Evolutionary conservation across 2,797 vertebrate species (phyloP), one percentile per base, ranked within the genome.

Genomic region (Sitta carolinensis): DNA sequence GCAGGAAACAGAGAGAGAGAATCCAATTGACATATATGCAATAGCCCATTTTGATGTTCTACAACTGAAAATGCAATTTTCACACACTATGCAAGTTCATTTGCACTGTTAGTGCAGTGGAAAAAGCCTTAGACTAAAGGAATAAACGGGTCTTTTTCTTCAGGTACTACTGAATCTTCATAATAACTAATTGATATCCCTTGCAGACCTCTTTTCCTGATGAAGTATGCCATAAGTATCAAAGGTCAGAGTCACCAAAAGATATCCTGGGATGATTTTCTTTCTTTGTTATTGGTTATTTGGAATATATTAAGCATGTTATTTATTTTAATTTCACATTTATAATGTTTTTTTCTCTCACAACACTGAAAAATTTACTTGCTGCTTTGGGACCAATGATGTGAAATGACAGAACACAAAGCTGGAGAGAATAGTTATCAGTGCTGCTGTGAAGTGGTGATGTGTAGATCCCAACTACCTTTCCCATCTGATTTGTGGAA

Each of bases 51-150:
- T 79, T 84, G 43, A 25, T 57, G 11, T 42, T 79, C 63, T 54
- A 14, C 70, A 79, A 85, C 42, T 83, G 61, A 18, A 95, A 90
- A 92, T 80, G 27, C 9, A 70, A 47, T 87, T 94, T 90, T 80
- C 78, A 95, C 50, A 58, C 42, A 42, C 45, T 40, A 2, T 36
- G 11, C 74, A 87, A 58, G 50, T 51, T 74, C 70, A 90, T 94
- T 90, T 94, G 48, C 68, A 70, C 57, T 74, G 10, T 66, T 63
- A 50, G 42, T 52, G 68, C 34, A 20, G 22, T 25, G 54, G 18
- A 51, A 80, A 94, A 82, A 6, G 27, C 61, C 62, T 64, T 36
- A 62, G 27, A 57, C 23, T 77, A 54, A 70, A 77, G 19, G 7
- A 67, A 57, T 90, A 51, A 51, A 8, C 9, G 51, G 15, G 18